Base-by-base conservation (phyloP, 2,113 vertebrate genomes). In the rabbit (Oryctolagus cuniculus) region DNA sequence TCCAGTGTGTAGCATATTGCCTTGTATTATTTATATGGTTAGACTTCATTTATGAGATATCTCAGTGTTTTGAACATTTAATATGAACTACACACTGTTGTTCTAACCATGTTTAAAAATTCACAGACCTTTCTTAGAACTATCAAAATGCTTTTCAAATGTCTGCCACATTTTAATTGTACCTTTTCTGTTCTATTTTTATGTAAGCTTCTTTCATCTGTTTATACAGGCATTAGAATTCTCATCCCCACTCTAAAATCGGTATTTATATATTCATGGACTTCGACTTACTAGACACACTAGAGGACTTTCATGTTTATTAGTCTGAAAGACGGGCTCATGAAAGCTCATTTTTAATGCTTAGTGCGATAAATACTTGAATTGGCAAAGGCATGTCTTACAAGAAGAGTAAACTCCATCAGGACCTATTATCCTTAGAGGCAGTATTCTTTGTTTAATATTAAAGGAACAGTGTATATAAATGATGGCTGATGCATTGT, bases 331-430 rank as follows among this genome's bases (percentile, higher is more conserved):
- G 58, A 74, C 51, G 53, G 21, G n/a, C 31, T 90, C 55, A 93
- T 22, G 36, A 84, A 94, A 97, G 36, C 85, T 93, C 69, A 93
- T 96, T 92, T 94, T 94, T 94, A 90, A 90, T 88, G 83, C 67
- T 92, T 92, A 81, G 44, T 83, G 6, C 95, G 90, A 87, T 83
- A 94, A 95, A 95, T 36, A 77, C 66, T 94, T 92, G 58, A 94
- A 69, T 72, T 88, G 93, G 77, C 75, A 89, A 91, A 93, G 58
- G 29, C 2, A 2, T 89, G 61, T 73, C 61, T 67, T 89, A 83
- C 4, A 27, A 83, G 81, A 74, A 88, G 44, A n/a, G 24, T 61
- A 27, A 94, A n/a, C 81, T 90, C 91, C 94, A 92, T 92, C 31
- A 73, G 83, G 93, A 81, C 75, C 34, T 36, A 44, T 75, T 92